Evolutionary conservation across 1,140 invertebrate genomes (phyloP).

Genomic region (Drosophila bocqueti): DNA sequence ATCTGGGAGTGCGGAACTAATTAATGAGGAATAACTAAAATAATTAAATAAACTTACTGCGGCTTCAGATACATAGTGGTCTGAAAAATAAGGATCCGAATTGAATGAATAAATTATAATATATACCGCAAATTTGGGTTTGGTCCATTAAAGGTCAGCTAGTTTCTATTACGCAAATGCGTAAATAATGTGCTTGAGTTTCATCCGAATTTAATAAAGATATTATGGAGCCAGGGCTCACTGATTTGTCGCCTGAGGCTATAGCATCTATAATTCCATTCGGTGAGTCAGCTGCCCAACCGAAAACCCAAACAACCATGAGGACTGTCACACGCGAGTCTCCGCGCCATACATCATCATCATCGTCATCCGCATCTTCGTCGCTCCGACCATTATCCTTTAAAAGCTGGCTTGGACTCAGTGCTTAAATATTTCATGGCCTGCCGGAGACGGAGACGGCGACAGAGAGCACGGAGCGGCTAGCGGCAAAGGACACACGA

Average conservation of each 20-base stretch:
- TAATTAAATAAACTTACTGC: background rate
- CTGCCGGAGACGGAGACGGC: constrained; percentile 24
- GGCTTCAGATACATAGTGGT: background rate
- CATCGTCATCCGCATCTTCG: constrained; percentile 21
- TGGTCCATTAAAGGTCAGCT: too few species aligned
- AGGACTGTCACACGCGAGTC: constrained; percentile 13
- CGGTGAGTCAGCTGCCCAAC: constrained; percentile 4
- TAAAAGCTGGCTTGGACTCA: constrained; percentile 38
- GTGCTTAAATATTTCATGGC: constrained; percentile 71
- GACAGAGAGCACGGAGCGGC: constrained; percentile 9
- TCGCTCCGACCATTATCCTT: constrained; percentile 40
- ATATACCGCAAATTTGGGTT: background rate
- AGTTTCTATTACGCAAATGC: background rate
- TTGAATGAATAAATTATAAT: background rate
- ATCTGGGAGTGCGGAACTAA: background rate
- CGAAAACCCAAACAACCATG: constrained; percentile 9
- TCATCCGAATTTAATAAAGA: constrained; percentile 4
- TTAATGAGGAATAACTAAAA: background rate
- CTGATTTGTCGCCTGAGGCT: constrained; percentile 26
- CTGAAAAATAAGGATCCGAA: background rate
- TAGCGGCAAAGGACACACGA: constrained; percentile 5
- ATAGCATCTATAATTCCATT: constrained; percentile 28
- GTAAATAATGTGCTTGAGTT: too few species aligned
- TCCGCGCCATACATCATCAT: constrained; percentile 41
- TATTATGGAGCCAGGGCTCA: constrained; percentile 2